These are phyloP conservation scores for Oryzias curvinotus DNA, from an alignment of 2,113 vertebrate species.

Conservation along the genomic window DNA sequence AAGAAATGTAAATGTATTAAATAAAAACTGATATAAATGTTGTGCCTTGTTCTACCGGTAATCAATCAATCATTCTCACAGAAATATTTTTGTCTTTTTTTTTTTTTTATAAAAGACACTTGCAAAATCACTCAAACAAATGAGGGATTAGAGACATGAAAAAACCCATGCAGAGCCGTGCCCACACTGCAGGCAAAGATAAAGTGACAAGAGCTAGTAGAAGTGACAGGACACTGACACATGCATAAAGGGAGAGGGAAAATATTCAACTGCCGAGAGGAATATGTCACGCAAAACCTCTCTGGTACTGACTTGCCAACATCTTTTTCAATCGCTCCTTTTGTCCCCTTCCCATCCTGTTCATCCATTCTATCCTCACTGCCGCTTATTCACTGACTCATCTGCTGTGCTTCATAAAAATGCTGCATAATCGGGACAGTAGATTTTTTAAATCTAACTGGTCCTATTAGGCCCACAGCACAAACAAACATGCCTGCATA, in stretches of 20 bases:
- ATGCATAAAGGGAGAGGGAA: conserved; percentile 42
- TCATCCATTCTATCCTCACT: conserved; percentile 3
- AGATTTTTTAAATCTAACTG: conserved; percentile 48
- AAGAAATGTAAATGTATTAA: too few species aligned
- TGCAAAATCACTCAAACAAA: conserved; percentile 20
- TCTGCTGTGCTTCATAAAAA: conserved; percentile 64
- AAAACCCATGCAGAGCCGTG: conserved; percentile 6
- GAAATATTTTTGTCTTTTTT: not conserved
- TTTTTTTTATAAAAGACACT: not conserved
- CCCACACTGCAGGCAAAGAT: conserved; percentile 42
- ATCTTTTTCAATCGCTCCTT: conserved; percentile 32
- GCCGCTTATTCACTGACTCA: conserved; percentile 49
- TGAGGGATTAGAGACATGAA: conserved; percentile 17
- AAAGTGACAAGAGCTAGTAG: conserved; percentile 59
- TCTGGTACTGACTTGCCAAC: conserved; percentile 21
- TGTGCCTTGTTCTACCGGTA: too few species aligned
- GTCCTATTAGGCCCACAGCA: conserved; percentile 37
- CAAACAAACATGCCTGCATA: conserved; percentile 16
- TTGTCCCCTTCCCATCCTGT: conserved; percentile 22
- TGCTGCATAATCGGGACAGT: conserved; percentile 64
- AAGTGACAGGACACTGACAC: conserved; percentile 57
- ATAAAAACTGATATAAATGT: too few species aligned
- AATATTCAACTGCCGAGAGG: conserved; percentile 55
- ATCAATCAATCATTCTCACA: too few species aligned
- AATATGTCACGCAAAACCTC: conserved; percentile 15